A percentile compares a stretch with the other conserved stretches of the same genome.
These are phyloP conservation scores for Festucalex cinctus DNA, from an alignment of 2,113 vertebrate genomes.

Conservation along the genomic window DNA sequence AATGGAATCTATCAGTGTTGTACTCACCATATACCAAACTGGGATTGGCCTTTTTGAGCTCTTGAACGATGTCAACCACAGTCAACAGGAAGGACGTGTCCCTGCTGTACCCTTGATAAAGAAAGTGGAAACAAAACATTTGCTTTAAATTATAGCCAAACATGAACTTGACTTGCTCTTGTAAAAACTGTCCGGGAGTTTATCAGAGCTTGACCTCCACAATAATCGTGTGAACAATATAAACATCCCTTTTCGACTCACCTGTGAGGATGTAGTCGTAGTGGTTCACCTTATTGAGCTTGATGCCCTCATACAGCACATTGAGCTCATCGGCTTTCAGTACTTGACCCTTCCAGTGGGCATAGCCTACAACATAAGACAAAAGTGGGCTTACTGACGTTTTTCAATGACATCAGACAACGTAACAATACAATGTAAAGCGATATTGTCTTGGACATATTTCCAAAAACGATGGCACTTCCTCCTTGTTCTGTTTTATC, in stretches of 20 bases:
- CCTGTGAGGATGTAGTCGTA: slow-evolving; percentile 98
- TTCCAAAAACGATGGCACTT: background rate
- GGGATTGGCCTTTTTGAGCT: slow-evolving; percentile 85
- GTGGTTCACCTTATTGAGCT: slow-evolving; percentile 83
- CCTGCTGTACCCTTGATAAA: slow-evolving; percentile 82
- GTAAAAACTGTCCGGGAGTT: background rate
- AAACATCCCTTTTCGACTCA: slow-evolving; percentile 43
- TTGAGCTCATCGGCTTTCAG: slow-evolving; percentile 88
- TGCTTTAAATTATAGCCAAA: background rate
- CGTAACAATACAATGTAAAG: no score
- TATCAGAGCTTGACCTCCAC: background rate
- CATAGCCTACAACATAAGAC: slow-evolving; percentile 75
- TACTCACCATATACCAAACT: slow-evolving; percentile 86
- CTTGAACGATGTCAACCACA: slow-evolving; percentile 91
- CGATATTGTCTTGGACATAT: background rate
- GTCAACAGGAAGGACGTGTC: slow-evolving; percentile 88
- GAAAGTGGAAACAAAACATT: background rate
- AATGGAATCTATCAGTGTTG: background rate
- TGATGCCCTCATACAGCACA: slow-evolving; percentile 89
- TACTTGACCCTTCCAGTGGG: slow-evolving; percentile 94
- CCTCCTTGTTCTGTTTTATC: slow-evolving; percentile 1
- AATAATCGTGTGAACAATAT: background rate
- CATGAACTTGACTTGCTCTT: background rate
- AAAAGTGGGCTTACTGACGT: background rate
- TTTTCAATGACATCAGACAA: background rate